phyloP scores from a whole-genome alignment of 2,113 vertebrate species.

The Dicentrarchus labrax region DNA sequence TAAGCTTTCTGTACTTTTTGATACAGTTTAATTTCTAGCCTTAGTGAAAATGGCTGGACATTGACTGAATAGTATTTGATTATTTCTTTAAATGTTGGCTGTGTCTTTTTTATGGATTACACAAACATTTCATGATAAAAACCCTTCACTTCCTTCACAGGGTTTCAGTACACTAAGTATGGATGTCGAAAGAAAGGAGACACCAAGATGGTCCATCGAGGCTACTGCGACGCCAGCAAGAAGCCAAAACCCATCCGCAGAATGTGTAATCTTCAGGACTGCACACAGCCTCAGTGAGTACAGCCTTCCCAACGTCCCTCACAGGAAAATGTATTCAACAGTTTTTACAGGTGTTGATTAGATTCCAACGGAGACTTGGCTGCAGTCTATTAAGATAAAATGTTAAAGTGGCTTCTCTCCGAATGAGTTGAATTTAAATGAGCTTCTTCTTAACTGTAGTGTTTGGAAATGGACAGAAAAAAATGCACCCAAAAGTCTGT shows the following conservation, averaged over 20 bases:
- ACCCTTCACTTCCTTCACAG: constrained; percentile 70
- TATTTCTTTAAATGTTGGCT: too few species aligned
- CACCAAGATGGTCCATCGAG: constrained; percentile 94
- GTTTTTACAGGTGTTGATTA: background rate
- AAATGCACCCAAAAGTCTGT: background rate
- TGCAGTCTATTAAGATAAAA: constrained; percentile 14
- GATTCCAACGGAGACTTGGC: background rate
- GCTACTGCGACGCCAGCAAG: constrained; percentile 92
- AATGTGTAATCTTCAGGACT: constrained; percentile 97
- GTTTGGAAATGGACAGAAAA: background rate
- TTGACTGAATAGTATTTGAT: too few species aligned
- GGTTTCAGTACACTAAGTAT: constrained; percentile 96
- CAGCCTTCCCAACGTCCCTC: background rate
- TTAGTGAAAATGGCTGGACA: too few species aligned
- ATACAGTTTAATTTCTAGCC: too few species aligned
- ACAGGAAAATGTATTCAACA: background rate
- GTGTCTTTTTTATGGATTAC: background rate
- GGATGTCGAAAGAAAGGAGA: constrained; percentile 96
- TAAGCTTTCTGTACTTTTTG: too few species aligned
- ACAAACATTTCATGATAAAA: background rate
- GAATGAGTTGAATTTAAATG: background rate
- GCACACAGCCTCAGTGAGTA: constrained; percentile 94
- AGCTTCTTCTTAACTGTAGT: background rate
- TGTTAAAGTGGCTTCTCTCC: background rate
- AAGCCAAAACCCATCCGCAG: constrained; percentile 97